Evolutionary conservation across 2,797 vertebrate genomes (phyloP).

Genomic region (Leptatherina wallacei): DNA sequence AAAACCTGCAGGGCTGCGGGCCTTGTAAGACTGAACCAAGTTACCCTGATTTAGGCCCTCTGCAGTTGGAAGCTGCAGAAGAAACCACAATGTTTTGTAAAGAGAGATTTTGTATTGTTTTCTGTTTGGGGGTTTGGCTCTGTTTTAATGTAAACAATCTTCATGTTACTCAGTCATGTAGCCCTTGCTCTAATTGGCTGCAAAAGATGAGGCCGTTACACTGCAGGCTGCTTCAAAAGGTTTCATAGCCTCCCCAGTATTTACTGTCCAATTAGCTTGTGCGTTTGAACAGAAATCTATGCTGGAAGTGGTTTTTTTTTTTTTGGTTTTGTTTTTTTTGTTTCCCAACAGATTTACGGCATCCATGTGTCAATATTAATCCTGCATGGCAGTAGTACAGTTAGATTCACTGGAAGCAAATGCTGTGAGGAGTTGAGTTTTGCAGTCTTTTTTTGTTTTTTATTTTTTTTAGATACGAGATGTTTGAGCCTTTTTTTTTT

Average conservation of each 20-base stretch:
- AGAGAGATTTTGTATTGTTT: no score
- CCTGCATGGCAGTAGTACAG: slow-evolving; percentile 15
- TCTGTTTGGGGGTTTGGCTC: background rate
- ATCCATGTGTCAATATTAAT: slow-evolving; percentile 28
- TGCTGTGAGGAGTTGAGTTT: slow-evolving; percentile 41
- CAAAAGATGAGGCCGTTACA: slow-evolving; percentile 47
- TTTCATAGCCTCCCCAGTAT: slow-evolving; percentile 32
- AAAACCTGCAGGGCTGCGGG: no score
- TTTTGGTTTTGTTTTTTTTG: slow-evolving; percentile 22
- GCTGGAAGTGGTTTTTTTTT: slow-evolving; percentile 35
- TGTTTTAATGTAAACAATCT: slow-evolving; percentile 52
- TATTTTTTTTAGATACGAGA: slow-evolving; percentile 29
- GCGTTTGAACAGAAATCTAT: slow-evolving; percentile 37
- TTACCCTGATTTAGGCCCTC: no score
- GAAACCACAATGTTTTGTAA: no score
- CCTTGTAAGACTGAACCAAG: no score
- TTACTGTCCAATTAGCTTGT: slow-evolving; percentile 53
- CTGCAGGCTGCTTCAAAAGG: slow-evolving; percentile 48
- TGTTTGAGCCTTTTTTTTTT: slow-evolving; percentile 10
- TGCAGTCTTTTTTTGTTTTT: background rate
- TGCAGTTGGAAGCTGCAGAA: no score
- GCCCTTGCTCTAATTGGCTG: slow-evolving; percentile 39
- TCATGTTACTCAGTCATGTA: slow-evolving; percentile 18
- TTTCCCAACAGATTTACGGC: slow-evolving; percentile 33
- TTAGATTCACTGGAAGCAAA: slow-evolving; percentile 37